Evolutionary conservation across 2,888 invertebrate species (phyloP).

Genomic region (Drosophila antonietae): DNA sequence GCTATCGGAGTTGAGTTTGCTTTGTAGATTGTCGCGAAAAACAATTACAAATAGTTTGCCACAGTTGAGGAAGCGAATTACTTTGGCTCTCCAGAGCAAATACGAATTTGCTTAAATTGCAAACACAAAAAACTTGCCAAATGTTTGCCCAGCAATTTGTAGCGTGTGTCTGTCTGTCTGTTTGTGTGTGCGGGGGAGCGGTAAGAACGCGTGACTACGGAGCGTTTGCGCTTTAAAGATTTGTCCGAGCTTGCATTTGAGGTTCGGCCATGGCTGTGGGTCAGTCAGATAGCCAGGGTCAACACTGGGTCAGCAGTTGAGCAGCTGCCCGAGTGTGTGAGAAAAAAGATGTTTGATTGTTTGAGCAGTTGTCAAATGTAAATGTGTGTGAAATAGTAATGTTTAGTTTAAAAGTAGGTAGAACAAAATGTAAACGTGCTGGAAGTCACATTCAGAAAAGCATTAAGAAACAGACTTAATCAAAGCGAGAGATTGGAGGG

Average conservation of each 20-base stretch:
- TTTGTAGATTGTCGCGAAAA: conserved; percentile 53
- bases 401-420: neutral
- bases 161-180: neutral
- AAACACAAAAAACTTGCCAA: conserved; percentile 39
- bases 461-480: too few relatives aligned
- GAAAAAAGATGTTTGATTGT: conserved; percentile 9
- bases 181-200: conserved; percentile 36
- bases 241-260: conserved; percentile 13
- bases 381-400: neutral
- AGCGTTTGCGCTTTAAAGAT: conserved; percentile 11
- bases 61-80: conserved; percentile 32
- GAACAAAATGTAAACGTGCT: neutral
- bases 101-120: conserved; percentile 51
- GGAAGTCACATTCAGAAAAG: neutral
- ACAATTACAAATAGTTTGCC: conserved; percentile 26
- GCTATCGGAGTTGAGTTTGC: conserved; percentile 45
- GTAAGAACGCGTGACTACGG: conserved; percentile 54
- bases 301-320: conserved; percentile 32
- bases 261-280: conserved; percentile 30
- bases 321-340: conserved; percentile 8
- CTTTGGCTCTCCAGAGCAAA: conserved; percentile 40
- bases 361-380: conserved; percentile 2
- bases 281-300: conserved; percentile 35
- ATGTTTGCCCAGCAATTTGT: conserved; percentile 61
- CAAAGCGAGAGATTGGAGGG: neutral